A percentile compares a stretch with the other conserved stretches of the same genome.
Conservation (phyloP, 2,888 invertebrate species). For the Exocentrus adspersus region DNA sequence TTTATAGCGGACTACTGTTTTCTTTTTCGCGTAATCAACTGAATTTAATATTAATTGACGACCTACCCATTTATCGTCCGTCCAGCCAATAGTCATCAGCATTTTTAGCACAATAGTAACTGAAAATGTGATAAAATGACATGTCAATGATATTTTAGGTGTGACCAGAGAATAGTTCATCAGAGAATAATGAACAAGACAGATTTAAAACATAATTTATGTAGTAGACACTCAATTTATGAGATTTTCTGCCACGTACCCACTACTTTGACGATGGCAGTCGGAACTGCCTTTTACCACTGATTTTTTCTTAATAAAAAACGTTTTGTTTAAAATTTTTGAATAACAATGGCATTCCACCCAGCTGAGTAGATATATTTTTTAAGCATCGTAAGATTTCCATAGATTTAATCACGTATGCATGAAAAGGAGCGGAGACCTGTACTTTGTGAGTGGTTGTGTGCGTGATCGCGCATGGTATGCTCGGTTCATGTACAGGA, state of each 20-base stretch:
- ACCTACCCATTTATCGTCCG: too few species aligned
- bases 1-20: too few species aligned
- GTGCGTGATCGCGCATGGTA: constrained; percentile 21
- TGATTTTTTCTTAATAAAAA: constrained; percentile 13
- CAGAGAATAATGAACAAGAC: too few species aligned
- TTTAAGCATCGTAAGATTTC: constrained; percentile 27
- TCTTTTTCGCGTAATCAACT: too few species aligned
- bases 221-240: background rate
- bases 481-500: constrained; percentile 22
- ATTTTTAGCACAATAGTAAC: too few species aligned
- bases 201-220: background rate
- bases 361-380: constrained; percentile 34
- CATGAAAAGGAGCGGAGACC: constrained; percentile 15
- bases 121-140: too few species aligned
- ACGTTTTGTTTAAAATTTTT: constrained; percentile 20
- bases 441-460: constrained; percentile 20
- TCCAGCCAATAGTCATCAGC: too few species aligned
- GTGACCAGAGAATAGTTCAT: too few species aligned
- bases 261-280: background rate
- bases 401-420: constrained; percentile 32
- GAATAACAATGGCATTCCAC: constrained; percentile 29
- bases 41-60: too few species aligned
- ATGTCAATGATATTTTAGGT: too few species aligned
- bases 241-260: background rate
- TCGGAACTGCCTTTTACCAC: background rate